A percentile compares a stretch with the other conserved stretches of the same genome.
phyloP scores from a whole-genome alignment of 53 echinoderm and acorn worm genomes.

The Temnopleurus reevesii region DNA sequence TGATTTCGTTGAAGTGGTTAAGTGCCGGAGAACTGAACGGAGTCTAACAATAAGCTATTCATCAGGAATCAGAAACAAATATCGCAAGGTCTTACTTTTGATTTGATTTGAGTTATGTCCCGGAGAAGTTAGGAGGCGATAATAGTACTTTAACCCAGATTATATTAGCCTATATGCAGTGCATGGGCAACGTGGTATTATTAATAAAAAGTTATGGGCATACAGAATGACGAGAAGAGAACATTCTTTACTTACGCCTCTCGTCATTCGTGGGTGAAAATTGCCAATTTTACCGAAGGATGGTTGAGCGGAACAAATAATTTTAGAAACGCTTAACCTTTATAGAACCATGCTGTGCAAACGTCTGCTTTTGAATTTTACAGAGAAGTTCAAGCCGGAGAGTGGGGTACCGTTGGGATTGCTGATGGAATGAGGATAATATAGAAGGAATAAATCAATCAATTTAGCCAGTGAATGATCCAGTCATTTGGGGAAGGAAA shows the following conservation, averaged over 20 bases:
- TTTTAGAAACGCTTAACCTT: slow-evolving; percentile 42
- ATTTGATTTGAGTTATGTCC: slow-evolving; percentile 5
- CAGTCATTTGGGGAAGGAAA: too few species aligned
- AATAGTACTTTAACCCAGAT: slow-evolving; percentile 19
- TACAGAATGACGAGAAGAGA: background rate
- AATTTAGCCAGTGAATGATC: too few species aligned
- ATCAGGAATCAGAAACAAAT: too few species aligned
- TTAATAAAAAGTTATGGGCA: background rate
- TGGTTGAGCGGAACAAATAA: slow-evolving; percentile 35
- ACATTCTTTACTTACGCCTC: background rate
- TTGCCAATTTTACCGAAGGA: slow-evolving; percentile 27
- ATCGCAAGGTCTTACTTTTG: too few species aligned
- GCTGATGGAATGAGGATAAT: background rate
- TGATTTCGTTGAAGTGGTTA: too few species aligned
- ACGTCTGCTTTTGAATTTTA: background rate
- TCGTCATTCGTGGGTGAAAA: slow-evolving; percentile 27
- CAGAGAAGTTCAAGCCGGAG: background rate
- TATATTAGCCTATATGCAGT: background rate
- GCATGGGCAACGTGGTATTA: background rate
- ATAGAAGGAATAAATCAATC: too few species aligned
- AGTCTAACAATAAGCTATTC: too few species aligned
- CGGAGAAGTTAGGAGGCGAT: background rate
- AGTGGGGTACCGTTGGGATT: background rate
- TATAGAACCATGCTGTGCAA: slow-evolving; percentile 27
- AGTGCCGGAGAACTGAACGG: too few species aligned